Conservation (phyloP, 2,797 vertebrate species). For the Enteromius anoplus region DNA sequence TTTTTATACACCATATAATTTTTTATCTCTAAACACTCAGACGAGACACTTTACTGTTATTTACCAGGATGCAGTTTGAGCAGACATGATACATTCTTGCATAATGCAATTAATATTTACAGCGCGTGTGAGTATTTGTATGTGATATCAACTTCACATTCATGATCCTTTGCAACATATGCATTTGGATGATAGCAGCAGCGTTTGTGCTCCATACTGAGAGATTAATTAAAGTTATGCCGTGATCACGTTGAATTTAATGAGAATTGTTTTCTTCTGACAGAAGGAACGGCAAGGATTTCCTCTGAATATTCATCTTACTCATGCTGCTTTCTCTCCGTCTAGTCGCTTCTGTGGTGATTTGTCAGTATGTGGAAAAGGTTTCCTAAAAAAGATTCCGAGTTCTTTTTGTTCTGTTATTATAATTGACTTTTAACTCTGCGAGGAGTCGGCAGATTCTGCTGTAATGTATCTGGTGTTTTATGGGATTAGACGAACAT, state of each 20-base stretch:
- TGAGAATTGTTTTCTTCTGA: constrained; percentile 35
- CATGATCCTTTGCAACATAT: constrained; percentile 45
- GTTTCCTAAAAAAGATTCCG: constrained; percentile 3
- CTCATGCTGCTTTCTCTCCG: not conserved
- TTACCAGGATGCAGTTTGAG: not conserved
- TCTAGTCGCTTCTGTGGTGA: constrained; percentile 7
- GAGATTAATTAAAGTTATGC: constrained; percentile 52
- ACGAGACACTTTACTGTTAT: not conserved
- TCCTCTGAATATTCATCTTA: constrained; percentile 34
- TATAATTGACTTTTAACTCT: constrained; percentile 4
- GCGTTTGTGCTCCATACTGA: constrained; percentile 32
- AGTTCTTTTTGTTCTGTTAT: not conserved
- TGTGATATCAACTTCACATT: constrained; percentile 24
- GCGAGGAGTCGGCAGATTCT: not conserved
- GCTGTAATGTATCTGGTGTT: not conserved
- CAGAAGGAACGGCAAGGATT: not conserved
- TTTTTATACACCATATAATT: too few relatives aligned
- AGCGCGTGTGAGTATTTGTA: not conserved
- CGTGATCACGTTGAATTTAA: constrained; percentile 11
- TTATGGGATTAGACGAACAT: not conserved
- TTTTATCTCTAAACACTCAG: not conserved
- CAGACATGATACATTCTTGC: constrained; percentile 9
- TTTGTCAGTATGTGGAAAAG: constrained; percentile 3
- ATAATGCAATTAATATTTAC: constrained; percentile 22
- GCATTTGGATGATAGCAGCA: constrained; percentile 41